phyloP scores from a whole-genome alignment of 2,113 vertebrate genomes.

The Abramis brama region DNA sequence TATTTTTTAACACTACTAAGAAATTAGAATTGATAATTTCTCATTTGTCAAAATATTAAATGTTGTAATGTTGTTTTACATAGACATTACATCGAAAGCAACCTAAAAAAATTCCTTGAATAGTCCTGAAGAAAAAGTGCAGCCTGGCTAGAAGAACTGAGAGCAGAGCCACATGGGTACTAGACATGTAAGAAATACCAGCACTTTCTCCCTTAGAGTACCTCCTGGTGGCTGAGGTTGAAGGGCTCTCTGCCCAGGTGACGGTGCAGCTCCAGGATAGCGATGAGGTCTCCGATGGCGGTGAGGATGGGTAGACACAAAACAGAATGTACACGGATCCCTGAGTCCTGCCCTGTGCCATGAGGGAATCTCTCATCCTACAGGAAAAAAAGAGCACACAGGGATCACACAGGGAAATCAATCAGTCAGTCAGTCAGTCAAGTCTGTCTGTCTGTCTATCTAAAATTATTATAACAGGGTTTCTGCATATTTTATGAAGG shows the following conservation, averaged over 20 bases:
- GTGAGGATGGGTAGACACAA: conserved; percentile 96
- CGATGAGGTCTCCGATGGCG: conserved; percentile 93
- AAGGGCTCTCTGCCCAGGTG: conserved; percentile 93
- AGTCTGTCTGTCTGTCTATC: no score
- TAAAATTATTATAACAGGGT: no score
- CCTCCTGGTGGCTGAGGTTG: conserved; percentile 94
- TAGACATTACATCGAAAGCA: background rate
- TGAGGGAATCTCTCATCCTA: conserved; percentile 96
- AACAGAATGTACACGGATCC: conserved; percentile 92
- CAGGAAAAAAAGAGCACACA: background rate
- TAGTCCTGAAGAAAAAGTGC: background rate
- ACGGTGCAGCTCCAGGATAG: conserved; percentile 93
- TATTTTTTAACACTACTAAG: background rate
- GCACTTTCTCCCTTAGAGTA: conserved; percentile 59
- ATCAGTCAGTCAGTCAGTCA: no score
- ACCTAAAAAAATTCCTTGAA: background rate
- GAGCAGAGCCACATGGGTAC: background rate
- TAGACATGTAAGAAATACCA: background rate
- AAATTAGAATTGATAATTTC: background rate
- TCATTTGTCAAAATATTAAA: background rate
- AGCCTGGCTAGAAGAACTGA: background rate
- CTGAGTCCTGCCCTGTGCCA: conserved; percentile 94
- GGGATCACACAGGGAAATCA: background rate
- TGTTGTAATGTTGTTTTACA: background rate
- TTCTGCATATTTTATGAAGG: no score